phyloP scores from a whole-genome alignment of 2,888 invertebrate genomes.

The Diploptera punctata region DNA sequence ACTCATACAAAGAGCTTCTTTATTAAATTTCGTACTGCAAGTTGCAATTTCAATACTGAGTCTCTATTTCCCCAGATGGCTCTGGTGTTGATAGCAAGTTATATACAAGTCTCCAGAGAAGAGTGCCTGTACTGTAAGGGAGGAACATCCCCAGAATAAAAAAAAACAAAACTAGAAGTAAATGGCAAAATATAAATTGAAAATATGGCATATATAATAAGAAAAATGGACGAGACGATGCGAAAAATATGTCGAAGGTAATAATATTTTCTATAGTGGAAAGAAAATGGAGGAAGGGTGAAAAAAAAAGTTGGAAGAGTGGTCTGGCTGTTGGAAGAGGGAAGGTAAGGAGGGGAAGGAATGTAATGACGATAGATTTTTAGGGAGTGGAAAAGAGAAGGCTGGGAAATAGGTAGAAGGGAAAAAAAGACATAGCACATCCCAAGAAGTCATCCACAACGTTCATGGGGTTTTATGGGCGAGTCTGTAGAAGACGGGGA shows the following conservation, averaged over 20 bases:
- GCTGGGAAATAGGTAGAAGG: not conserved
- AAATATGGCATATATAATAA: not conserved
- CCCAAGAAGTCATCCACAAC: conserved; percentile 32
- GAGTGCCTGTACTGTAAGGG: not conserved
- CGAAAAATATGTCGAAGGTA: conserved; percentile 14
- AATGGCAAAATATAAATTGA: conserved; percentile 9
- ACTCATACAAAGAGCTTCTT: too few species aligned
- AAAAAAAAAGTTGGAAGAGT: not conserved
- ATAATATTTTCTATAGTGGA: not conserved
- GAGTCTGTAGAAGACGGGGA: conserved; percentile 20
- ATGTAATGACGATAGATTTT: conserved; percentile 9
- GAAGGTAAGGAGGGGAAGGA: conserved; percentile 10
- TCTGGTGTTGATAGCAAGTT: not conserved
- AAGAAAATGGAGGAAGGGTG: not conserved
- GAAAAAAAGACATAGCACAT: conserved; percentile 9
- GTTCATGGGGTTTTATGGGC: conserved; percentile 26
- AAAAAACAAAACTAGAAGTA: not conserved
- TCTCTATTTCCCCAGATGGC: not conserved
- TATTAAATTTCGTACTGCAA: too few species aligned
- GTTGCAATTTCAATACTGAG: too few species aligned
- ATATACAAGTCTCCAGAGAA: too few species aligned
- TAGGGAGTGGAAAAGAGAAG: not conserved
- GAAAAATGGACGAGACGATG: conserved; percentile 1
- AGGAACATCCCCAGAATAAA: not conserved
- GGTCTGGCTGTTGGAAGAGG: not conserved